Conservation (phyloP, 2,888 invertebrate genomes). For the Caenorhabditis virilis region DNA sequence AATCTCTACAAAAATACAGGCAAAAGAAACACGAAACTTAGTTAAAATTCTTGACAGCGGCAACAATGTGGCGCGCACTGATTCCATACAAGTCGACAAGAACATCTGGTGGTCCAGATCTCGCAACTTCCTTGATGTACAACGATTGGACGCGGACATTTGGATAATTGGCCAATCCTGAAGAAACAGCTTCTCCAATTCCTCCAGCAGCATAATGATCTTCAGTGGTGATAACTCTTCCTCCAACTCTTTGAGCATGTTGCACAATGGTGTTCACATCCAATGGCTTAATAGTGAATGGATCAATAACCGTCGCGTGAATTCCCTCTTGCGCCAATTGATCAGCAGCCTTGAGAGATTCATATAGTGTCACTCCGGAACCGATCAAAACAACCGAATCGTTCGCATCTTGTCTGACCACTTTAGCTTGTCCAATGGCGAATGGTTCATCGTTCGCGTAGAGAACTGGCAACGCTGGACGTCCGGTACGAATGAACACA, state of each 20-base stretch:
- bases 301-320: conserved; percentile 84
- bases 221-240: conserved; percentile 85
- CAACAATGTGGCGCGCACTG: conserved; percentile 80
- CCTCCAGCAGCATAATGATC: conserved; percentile 96
- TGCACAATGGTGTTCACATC: conserved; percentile 80
- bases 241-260: conserved; percentile 73
- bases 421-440: conserved; percentile 75
- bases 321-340: conserved; percentile 71
- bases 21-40: too few relatives aligned
- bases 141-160: conserved; percentile 52
- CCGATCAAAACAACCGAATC: conserved; percentile 88
- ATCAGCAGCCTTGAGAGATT: conserved; percentile 79
- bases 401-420: conserved; percentile 78
- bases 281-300: conserved; percentile 82
- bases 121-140: conserved; percentile 73
- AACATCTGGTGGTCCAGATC: conserved; percentile 86
- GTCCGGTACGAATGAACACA: conserved; percentile 92
- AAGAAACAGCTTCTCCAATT: conserved; percentile 84
- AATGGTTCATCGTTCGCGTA: conserved; percentile 85
- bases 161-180: conserved; percentile 48
- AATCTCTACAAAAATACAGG: too few relatives aligned
- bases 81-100: conserved; percentile 88
- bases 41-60: conserved; percentile 74
- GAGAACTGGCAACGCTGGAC: conserved; percentile 85
- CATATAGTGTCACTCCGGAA: conserved; percentile 89